Base-by-base conservation (phyloP, 2,797 vertebrate species). In the Dromococcyx pavoninus region DNA sequence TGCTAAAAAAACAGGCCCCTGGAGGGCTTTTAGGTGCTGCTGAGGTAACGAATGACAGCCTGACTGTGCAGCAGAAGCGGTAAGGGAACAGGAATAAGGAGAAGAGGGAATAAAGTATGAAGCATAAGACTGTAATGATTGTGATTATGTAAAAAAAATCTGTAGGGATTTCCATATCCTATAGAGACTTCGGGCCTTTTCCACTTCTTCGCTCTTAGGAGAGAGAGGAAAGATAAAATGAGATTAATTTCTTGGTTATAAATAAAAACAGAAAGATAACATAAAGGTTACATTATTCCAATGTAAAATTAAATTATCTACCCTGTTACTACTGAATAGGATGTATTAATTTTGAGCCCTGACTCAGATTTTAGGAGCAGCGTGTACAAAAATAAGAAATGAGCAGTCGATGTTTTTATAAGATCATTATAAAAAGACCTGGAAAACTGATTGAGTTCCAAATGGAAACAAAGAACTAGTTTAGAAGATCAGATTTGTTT, bases 251-350 rank as follows among this genome's bases (percentile, higher is more conserved):
- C 64, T 76, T 56, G 24, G 8, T 80, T 69, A 83, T 61, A 92
- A 93, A 94, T 74, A 89, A 89, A 94, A 94, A 43, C 65, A 91
- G 53, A 91, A 91, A 92, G 18, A 33, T 80, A 88, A 19, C 17
- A 86, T 67, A 44, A 89, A 76, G 57, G 74, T 83, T 77, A 57
- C 12, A 89, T 89, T 93, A 88, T 39, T 57, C 7, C 18, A 85
- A 69, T 5, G 17, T 58, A 83, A 83, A 94, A 94, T 89, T 61
- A 79, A 86, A 91, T 77, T 88, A 46, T 71, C 78, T 89, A 35
- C 17, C 6, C 5, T 82, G n/a, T 27, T 91, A 27, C 80, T 92
- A 91, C 33, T 28, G 65, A 80, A 83, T 50, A 83, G 33, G 7
- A 5, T 61, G 53, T 54, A 71, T 69, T 62, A 58, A 84, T 84